Evolutionary conservation across 2,888 invertebrate species (phyloP).

Genomic region (Cheilosia urbana): DNA sequence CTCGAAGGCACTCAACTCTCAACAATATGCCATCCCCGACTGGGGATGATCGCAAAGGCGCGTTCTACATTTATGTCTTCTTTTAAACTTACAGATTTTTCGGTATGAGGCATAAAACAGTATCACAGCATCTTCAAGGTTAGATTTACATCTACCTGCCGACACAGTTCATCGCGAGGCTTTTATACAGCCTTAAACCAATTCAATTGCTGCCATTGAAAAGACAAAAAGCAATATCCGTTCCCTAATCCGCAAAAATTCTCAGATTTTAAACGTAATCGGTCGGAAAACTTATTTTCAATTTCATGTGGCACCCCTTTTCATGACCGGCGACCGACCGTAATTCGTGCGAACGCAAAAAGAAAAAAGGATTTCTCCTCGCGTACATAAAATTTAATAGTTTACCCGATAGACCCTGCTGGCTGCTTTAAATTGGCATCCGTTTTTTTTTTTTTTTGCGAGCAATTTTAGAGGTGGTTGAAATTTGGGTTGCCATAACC

Average conservation of each 20-base stretch:
- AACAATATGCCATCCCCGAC: constrained; percentile 13
- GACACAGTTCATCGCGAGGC: not conserved
- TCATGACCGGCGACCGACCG: constrained; percentile 7
- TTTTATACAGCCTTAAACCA: constrained; percentile 32
- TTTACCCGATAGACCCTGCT: constrained; percentile 1
- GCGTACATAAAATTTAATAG: constrained; percentile 61
- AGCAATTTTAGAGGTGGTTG: not conserved
- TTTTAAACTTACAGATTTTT: not conserved
- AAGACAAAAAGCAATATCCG: constrained; percentile 27
- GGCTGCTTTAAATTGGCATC: constrained; percentile 1
- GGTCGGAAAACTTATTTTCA: constrained; percentile 54
- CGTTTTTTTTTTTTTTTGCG: constrained; percentile 5
- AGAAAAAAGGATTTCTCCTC: constrained; percentile 39
- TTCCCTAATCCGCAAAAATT: constrained; percentile 39
- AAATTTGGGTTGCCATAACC: constrained; percentile 1
- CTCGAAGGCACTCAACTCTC: constrained; percentile 2
- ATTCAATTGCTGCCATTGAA: constrained; percentile 10
- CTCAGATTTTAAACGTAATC: constrained; percentile 49
- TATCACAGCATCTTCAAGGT: constrained; percentile 13
- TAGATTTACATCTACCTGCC: too few species aligned
- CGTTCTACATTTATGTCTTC: constrained; percentile 27
- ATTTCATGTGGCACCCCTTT: constrained; percentile 31
- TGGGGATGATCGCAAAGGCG: constrained; percentile 26
- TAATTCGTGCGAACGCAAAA: constrained; percentile 26
- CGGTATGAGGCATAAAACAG: constrained; percentile 14